These are phyloP conservation scores for Sandelia bainsii DNA, from an alignment of 2,797 vertebrate genomes.

Conservation along the genomic window DNA sequence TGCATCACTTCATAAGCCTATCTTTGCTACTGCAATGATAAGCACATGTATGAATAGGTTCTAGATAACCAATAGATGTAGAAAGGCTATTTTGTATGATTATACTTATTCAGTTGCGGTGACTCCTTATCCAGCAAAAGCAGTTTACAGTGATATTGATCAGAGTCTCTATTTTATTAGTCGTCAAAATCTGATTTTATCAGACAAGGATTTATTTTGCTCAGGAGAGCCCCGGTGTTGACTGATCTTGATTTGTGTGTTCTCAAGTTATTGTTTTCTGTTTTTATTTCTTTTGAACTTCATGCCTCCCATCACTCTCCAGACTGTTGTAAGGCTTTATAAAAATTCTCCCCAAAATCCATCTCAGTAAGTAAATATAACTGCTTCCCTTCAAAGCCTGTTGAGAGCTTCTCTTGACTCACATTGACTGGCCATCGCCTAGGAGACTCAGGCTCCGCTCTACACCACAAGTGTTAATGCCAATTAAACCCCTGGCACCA, in stretches of 20 bases:
- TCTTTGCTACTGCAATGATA: slow-evolving; percentile 31
- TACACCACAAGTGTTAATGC: slow-evolving; percentile 72
- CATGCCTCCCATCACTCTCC: slow-evolving; percentile 50
- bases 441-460: slow-evolving; percentile 59
- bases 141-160: slow-evolving; percentile 74
- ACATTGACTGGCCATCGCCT: slow-evolving; percentile 75
- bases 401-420: slow-evolving; percentile 73
- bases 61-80: slow-evolving; percentile 48
- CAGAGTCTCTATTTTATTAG: slow-evolving; percentile 70
- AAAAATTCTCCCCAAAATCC: slow-evolving; percentile 48
- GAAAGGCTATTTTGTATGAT: slow-evolving; percentile 66
- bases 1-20: slow-evolving; percentile 4
- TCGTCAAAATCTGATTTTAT: slow-evolving; percentile 69
- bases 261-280: slow-evolving; percentile 65
- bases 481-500: slow-evolving; percentile 81
- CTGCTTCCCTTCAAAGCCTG: slow-evolving; percentile 73
- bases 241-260: slow-evolving; percentile 65
- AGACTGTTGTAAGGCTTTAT: slow-evolving; percentile 58
- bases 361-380: slow-evolving; percentile 75
- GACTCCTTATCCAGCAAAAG: slow-evolving; percentile 60
- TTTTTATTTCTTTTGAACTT: slow-evolving; percentile 60
- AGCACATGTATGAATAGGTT: slow-evolving; percentile 44
- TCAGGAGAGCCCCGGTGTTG: slow-evolving; percentile 45
- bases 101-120: slow-evolving; percentile 65
- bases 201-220: slow-evolving; percentile 47